Evolutionary conservation across 2,113 vertebrate genomes (phyloP).

Genomic region (Nothobranchius furzeri): DNA sequence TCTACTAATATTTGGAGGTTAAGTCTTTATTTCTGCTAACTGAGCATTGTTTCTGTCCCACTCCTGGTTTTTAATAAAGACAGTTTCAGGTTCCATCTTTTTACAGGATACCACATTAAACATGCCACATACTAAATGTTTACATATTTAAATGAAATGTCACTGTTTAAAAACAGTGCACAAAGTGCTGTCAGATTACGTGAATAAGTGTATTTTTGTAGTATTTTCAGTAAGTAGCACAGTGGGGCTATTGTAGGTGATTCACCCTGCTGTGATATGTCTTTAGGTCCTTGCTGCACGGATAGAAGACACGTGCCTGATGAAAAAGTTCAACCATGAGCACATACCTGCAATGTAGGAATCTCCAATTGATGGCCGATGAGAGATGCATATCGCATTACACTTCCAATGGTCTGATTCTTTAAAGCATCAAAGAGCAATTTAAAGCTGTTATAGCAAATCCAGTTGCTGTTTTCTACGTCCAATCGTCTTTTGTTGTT

Average conservation of each 20-base stretch:
- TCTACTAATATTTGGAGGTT: neutral
- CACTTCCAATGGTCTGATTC: too few species aligned
- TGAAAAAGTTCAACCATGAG: slow-evolving; percentile 29
- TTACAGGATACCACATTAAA: neutral
- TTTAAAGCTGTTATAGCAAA: too few species aligned
- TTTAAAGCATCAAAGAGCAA: too few species aligned
- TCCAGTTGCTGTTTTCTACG: too few species aligned
- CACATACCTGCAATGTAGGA: neutral
- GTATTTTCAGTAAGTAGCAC: neutral
- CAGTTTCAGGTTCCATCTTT: neutral
- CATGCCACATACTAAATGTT: neutral
- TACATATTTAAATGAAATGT: neutral
- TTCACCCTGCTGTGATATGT: slow-evolving; percentile 20
- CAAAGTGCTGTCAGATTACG: neutral
- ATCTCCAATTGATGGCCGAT: too few species aligned
- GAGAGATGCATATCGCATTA: too few species aligned
- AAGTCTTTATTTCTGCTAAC: neutral
- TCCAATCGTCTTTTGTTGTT: too few species aligned
- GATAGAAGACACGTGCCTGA: slow-evolving; percentile 39
- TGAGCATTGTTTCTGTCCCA: neutral
- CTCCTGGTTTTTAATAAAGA: neutral
- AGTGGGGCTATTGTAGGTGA: neutral
- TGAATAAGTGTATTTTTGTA: too few species aligned
- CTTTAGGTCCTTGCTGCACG: slow-evolving; percentile 29
- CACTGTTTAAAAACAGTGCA: neutral